Percentiles rank a stretch among this genome's conserved stretches.
phyloP scores from a whole-genome alignment of 2,113 vertebrate genomes.

The Felis chaus region DNA sequence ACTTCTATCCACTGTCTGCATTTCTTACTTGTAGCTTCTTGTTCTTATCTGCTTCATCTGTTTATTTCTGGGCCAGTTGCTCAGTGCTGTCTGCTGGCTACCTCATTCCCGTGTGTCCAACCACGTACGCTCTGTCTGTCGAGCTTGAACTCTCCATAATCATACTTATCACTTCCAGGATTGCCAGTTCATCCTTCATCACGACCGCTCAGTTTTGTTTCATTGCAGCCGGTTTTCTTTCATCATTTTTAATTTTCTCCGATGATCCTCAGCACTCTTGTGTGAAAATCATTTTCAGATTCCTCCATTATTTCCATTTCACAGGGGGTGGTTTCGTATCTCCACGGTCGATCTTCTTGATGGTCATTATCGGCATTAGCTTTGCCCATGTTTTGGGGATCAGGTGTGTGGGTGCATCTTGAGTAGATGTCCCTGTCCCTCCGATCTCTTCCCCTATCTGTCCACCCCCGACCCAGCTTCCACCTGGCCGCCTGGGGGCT shows the following conservation, averaged over 20 bases:
- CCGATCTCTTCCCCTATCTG: rapidly evolving
- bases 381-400: neutral
- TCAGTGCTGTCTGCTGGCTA: rapidly evolving
- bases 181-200: neutral
- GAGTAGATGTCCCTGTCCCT: neutral
- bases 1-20: neutral
- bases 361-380: neutral
- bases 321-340: neutral
- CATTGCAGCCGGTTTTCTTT: neutral
- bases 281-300: neutral
- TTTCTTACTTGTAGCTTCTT: neutral
- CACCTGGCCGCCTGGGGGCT: neutral
- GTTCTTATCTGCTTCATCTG: neutral
- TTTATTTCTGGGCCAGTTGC: neutral
- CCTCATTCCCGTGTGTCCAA: neutral
- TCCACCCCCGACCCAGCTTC: rapidly evolving
- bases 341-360: neutral
- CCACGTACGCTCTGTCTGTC: neutral
- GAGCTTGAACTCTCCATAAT: neutral
- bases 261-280: neutral
- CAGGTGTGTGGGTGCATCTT: neutral
- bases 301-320: neutral
- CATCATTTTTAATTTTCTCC: neutral
- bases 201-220: neutral
- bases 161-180: neutral